A percentile compares a stretch with the other conserved stretches of the same genome.
These are phyloP conservation scores for Oreocharis arfaki DNA, from an alignment of 2,113 vertebrate species.

Conservation along the genomic window DNA sequence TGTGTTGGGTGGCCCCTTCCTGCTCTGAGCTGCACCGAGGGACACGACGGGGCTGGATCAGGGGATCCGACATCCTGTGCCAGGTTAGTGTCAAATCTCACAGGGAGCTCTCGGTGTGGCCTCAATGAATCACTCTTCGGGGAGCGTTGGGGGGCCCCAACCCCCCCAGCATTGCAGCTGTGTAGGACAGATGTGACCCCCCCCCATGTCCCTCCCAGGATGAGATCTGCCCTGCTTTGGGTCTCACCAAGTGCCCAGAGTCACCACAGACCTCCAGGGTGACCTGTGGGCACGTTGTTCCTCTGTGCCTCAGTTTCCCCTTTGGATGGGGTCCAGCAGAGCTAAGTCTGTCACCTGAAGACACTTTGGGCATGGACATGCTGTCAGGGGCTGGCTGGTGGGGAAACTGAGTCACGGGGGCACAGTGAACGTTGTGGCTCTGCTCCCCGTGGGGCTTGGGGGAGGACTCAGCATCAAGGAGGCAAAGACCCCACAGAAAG, in stretches of 20 bases:
- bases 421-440: neutral
- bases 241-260: neutral
- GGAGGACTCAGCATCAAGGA: accelerated
- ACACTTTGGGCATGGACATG: neutral
- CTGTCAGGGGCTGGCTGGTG: neutral
- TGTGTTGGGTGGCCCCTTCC: neutral
- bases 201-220: neutral
- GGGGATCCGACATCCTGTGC: neutral
- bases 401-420: neutral
- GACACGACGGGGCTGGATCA: neutral
- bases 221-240: neutral
- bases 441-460: accelerated
- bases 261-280: neutral
- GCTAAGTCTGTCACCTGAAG: neutral
- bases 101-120: accelerated
- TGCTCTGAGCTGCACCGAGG: neutral
- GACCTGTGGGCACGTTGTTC: neutral
- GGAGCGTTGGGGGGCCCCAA: neutral
- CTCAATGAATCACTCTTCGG: too few relatives aligned
- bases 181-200: neutral
- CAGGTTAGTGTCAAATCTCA: neutral
- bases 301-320: neutral
- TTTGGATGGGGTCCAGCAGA: neutral
- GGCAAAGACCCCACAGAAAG: neutral
- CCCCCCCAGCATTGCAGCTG: neutral